Conservation (phyloP, 2,888 invertebrate genomes). For the Chalcosyrphus nemorum region DNA sequence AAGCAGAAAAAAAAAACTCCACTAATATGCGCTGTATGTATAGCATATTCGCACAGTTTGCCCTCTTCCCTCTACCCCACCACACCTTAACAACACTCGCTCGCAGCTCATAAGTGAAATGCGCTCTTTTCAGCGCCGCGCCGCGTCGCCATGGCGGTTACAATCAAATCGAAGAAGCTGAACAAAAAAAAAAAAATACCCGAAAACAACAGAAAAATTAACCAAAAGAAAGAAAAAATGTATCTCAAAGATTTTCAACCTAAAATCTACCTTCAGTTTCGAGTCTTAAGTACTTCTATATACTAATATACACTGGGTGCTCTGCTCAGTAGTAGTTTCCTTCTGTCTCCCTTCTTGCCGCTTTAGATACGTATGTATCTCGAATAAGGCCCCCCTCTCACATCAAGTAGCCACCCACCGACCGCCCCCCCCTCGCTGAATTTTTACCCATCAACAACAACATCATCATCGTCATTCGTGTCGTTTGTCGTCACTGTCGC, state of each 20-base stretch:
- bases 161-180: slow-evolving; percentile 45
- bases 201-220: slow-evolving; percentile 31
- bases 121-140: slow-evolving; percentile 17
- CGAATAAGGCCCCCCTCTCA: slow-evolving; percentile 25
- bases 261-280: slow-evolving; percentile 40
- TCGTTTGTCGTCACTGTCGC: slow-evolving; percentile 43
- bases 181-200: too few species aligned
- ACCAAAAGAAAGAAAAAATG: neutral
- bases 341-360: slow-evolving; percentile 1
- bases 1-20: neutral
- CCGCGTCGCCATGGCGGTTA: slow-evolving; percentile 30
- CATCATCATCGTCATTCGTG: slow-evolving; percentile 22
- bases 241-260: slow-evolving; percentile 24
- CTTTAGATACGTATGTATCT: slow-evolving; percentile 31
- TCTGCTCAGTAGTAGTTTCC: slow-evolving; percentile 15
- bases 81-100: neutral
- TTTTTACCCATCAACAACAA: slow-evolving; percentile 32
- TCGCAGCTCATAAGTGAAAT: neutral
- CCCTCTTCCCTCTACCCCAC: neutral
- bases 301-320: slow-evolving; percentile 29
- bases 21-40: neutral
- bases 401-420: slow-evolving; percentile 44
- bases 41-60: neutral
- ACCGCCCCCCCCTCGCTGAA: slow-evolving; percentile 4
- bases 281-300: slow-evolving; percentile 29